Evolutionary conservation across 2,888 invertebrate species (phyloP), one percentile per base, ranked within the genome.

Genomic region (Elmis aenea): DNA sequence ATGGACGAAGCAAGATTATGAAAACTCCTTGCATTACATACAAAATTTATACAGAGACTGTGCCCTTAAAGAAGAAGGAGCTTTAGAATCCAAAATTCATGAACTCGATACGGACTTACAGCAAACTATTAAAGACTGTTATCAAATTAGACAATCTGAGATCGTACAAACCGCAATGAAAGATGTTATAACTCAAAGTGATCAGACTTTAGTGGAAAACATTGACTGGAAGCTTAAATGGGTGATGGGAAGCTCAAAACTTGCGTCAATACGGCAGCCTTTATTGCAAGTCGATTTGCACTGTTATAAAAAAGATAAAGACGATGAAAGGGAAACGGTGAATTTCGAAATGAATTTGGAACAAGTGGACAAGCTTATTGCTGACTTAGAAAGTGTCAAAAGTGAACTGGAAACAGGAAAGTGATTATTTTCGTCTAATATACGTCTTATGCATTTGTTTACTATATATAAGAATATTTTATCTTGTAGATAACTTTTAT

Each of bases 161-260:
- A 62, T 68, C 33, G 48, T 51, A 23, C 52, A 60, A 34, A 41
- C 46, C 12, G 37, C 66, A 22, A 45, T 59, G 3, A 59, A 54
- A 33, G 55, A 58, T 15, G 46, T 48, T 34, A 42, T 67, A 21
- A 57, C 68, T 1, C 64, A 61, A 42, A 60, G 50, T 35, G 58
- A 60, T 18, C 43, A 59, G 28, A 51, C 62, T 20, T 60, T 72
- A 1, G 57, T 74, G 6, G 59, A 62, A 21, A 70, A 70, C 44
- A 67, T 72, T 42, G 74, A 75, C 52, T 75, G 74, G 73, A 70
- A 69, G 57, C 45, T 75, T 16, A 73, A 71, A 65, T 68, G 73
- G 61, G 52, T 74, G 14, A 64, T 74, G 58, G 75, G 75, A 11
- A 71, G 71, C 24, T 74, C 74, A 34, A 67, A 67, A 49, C 53